phyloP scores from a whole-genome alignment of 2,113 vertebrate species.

The Dermatemys mawii region DNA sequence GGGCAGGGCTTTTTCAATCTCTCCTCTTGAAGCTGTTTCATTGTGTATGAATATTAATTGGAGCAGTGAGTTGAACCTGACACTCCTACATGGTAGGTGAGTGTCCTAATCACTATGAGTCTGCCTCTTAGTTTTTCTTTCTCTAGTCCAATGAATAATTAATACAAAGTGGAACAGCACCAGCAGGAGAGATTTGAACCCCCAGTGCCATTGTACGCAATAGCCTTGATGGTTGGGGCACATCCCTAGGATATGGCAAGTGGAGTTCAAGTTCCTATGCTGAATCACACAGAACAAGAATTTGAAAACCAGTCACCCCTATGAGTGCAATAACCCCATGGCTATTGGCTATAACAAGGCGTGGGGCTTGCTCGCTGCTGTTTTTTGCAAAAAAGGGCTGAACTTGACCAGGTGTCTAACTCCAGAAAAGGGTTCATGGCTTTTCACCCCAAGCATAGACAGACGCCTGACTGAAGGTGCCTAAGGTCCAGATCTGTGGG shows the following conservation, averaged over 20 bases:
- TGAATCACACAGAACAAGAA: neutral
- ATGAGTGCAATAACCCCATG: neutral
- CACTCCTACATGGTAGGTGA: neutral
- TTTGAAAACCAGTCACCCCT: neutral
- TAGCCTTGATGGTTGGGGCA: too few species aligned
- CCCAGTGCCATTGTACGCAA: too few species aligned
- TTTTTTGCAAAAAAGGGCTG: neutral
- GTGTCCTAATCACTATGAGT: neutral
- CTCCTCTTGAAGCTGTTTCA: neutral
- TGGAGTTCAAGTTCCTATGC: neutral
- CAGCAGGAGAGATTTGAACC: neutral
- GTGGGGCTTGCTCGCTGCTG: too few species aligned
- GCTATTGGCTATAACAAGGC: neutral
- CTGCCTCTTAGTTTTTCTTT: neutral
- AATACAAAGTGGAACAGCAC: neutral
- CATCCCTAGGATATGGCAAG: neutral
- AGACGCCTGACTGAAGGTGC: neutral
- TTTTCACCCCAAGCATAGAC: neutral
- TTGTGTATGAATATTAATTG: neutral
- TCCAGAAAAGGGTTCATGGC: neutral
- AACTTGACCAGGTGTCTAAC: neutral
- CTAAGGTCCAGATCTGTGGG: neutral
- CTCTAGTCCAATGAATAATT: neutral
- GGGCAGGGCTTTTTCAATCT: too few species aligned
- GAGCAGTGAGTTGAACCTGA: neutral